Evolutionary conservation across 2,797 vertebrate species (phyloP).

Genomic region (Sebastes vulpes): DNA sequence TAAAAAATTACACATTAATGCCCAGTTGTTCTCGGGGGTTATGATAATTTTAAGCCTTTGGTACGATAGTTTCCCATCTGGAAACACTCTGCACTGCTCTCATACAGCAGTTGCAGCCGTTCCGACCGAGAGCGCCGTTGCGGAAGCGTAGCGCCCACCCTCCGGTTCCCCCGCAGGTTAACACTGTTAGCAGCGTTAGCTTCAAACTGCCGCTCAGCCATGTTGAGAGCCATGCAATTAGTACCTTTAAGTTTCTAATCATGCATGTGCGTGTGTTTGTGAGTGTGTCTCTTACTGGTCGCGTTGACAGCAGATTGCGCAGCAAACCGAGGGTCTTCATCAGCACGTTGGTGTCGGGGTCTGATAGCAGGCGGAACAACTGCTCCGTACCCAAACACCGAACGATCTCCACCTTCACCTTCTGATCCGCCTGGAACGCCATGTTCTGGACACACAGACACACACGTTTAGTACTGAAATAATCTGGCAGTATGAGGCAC

Average conservation of each 20-base stretch:
- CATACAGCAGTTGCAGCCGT: too few relatives aligned
- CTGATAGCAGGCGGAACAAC: conserved; percentile 95
- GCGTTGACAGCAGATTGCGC: conserved; percentile 95
- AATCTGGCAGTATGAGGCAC: neutral
- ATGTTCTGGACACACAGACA: conserved; percentile 89
- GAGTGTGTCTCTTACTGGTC: conserved; percentile 89
- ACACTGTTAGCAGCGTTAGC: too few relatives aligned
- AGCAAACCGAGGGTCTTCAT: conserved; percentile 99
- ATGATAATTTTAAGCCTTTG: too few relatives aligned
- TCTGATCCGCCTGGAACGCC: conserved; percentile 99
- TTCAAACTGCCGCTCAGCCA: too few relatives aligned
- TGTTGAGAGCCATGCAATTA: too few relatives aligned
- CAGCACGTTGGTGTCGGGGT: conserved; percentile 95
- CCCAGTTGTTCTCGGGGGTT: too few relatives aligned
- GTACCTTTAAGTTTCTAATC: neutral
- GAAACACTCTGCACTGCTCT: too few relatives aligned
- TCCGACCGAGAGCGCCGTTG: too few relatives aligned
- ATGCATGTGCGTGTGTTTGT: neutral
- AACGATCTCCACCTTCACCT: conserved; percentile 98
- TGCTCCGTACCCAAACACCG: conserved; percentile 95
- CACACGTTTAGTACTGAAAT: neutral
- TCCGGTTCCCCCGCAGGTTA: too few relatives aligned
- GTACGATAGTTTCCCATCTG: too few relatives aligned
- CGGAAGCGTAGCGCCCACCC: too few relatives aligned
- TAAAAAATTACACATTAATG: too few relatives aligned